Conservation (phyloP, 2,888 invertebrate genomes). For the Callimorpha dominula region DNA sequence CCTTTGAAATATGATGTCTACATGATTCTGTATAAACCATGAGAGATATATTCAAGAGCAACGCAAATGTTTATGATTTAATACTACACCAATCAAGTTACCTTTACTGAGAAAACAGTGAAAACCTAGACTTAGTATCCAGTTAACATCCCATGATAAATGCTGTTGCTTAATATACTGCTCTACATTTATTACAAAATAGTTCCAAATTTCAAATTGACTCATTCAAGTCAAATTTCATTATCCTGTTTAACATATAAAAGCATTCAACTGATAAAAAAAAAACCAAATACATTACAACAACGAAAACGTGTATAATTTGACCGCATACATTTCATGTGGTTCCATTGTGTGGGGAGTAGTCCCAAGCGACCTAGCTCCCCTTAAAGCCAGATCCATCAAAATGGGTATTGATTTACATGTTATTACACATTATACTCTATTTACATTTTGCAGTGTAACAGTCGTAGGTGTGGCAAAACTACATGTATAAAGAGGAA, state of each 20-base stretch:
- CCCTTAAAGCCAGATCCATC: conserved; percentile 49
- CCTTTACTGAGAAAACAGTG: too few relatives aligned
- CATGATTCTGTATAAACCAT: not conserved
- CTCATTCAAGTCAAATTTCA: not conserved
- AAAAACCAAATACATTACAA: conserved; percentile 24
- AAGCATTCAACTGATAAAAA: not conserved
- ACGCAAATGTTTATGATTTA: not conserved
- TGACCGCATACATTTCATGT: conserved; percentile 30
- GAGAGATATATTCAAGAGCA: not conserved
- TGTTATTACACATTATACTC: conserved; percentile 48
- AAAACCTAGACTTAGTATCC: not conserved
- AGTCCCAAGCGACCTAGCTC: conserved; percentile 46
- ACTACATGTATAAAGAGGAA: not conserved
- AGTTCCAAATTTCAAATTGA: not conserved
- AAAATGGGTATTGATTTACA: conserved; percentile 54
- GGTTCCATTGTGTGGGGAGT: conserved; percentile 39
- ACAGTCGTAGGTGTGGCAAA: conserved; percentile 13
- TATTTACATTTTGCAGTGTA: conserved; percentile 53
- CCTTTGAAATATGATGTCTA: not conserved
- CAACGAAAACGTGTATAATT: conserved; percentile 26
- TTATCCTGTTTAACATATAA: not conserved
- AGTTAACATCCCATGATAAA: not conserved
- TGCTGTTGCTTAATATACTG: not conserved
- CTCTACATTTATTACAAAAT: not conserved
- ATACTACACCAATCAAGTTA: too few relatives aligned